Base-by-base conservation (phyloP, 2,113 vertebrate genomes). In the Elephantulus edwardii region DNA sequence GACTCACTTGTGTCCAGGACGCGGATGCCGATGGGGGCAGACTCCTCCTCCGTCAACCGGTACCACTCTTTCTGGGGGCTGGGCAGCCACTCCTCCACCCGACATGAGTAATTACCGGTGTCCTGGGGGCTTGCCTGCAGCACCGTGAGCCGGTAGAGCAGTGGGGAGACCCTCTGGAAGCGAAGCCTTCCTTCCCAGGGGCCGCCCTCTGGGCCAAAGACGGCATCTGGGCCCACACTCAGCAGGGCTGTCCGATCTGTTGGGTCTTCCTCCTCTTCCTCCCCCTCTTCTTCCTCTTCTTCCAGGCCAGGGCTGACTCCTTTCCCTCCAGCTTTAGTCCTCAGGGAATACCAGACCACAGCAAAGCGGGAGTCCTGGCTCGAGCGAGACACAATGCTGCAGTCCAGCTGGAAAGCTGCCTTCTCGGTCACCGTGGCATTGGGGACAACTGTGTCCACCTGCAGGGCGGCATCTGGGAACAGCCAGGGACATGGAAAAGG, bases 11-110 rank as follows among this genome's bases (percentile, higher is more conserved):
- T 97, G 71, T 98, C 97, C 86, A 98, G 96, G 44, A 99, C 98
- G 0, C 96, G 98, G 96, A 99, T 97, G 0, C 98, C 94, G 0
- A 98, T 98, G 42, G 96, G 97, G 3, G 98, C 98, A 0, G 99
- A 99, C 91, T 99, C 98, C 91, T 99, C 99, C 92, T 99, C 98
- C 0, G 98, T 98, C 88, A 99, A 97, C 54, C 98, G 98, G 96
- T 99, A 99, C 99, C 99, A 99, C 0, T 97, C 93, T 0, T 98
- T 98, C 0, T 97, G 98, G 2, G 99, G 98, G 95, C 98, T 98
- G 0, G 98, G 98, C 58, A 99, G 97, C 99, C 99, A 99, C 94
- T 99, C 99, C 96, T 99, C 98, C 19, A 99, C 99, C 0, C 82
- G 98, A 91, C 99, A 99, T 1, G 98, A 99, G 97, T 99, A 99